Evolutionary conservation across 2,888 invertebrate genomes (phyloP).

Genomic region (Sialis fuliginosa): DNA sequence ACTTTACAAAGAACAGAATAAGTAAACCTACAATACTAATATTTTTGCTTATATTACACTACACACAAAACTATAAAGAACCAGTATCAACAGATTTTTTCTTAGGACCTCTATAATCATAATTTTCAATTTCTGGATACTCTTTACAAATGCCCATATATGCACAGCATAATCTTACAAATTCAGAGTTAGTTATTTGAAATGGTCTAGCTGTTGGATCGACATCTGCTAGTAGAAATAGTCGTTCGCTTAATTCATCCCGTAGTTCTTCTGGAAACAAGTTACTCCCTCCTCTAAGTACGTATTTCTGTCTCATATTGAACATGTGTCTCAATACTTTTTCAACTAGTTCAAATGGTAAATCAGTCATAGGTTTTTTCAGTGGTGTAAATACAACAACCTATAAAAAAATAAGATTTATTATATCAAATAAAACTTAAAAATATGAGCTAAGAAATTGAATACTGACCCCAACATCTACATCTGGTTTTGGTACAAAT

Average conservation of each 20-base stretch:
- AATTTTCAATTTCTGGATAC: constrained; percentile 44
- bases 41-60: too few relatives aligned
- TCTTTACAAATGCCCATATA: constrained; percentile 55
- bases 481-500: constrained; percentile 89
- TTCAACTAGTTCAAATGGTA: constrained; percentile 74
- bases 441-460: too few relatives aligned
- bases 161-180: constrained; percentile 54
- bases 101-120: constrained; percentile 45
- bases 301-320: constrained; percentile 73
- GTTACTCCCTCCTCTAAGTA: constrained; percentile 45
- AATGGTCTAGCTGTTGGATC: constrained; percentile 50
- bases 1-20: too few relatives aligned
- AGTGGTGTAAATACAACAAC: constrained; percentile 73
- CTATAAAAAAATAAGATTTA: too few relatives aligned
- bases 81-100: neutral
- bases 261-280: constrained; percentile 57
- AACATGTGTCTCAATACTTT: constrained; percentile 79
- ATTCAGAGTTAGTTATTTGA: constrained; percentile 61
- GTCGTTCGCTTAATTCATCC: constrained; percentile 41
- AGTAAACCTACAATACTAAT: too few relatives aligned
- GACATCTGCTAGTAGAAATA: constrained; percentile 55
- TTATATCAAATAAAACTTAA: too few relatives aligned
- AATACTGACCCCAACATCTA: constrained; percentile 65
- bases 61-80: too few relatives aligned
- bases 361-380: constrained; percentile 44